These are phyloP conservation scores for Bubo scandiacus DNA, from an alignment of 2,113 vertebrate genomes.

Conservation along the genomic window DNA sequence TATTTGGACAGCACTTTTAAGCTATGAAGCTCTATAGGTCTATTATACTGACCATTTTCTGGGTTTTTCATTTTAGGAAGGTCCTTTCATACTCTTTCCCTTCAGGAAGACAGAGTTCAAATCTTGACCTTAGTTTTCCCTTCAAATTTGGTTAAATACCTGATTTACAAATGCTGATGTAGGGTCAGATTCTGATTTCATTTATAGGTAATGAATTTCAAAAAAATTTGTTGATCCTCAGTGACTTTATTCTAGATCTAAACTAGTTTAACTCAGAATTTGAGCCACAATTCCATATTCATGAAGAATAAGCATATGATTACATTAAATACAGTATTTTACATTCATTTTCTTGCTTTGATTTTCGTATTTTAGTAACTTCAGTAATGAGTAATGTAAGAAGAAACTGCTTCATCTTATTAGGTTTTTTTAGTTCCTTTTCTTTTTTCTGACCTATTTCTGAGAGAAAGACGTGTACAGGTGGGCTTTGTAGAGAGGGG, in stretches of 20 bases:
- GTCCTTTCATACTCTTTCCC: neutral
- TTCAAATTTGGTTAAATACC: constrained; percentile 20
- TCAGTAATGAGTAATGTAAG: neutral
- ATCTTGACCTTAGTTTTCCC: constrained; percentile 8
- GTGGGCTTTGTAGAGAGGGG: neutral
- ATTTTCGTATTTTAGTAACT: constrained; percentile 5
- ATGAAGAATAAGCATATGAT: constrained; percentile 3
- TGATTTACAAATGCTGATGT: constrained; percentile 23
- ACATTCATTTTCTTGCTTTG: neutral
- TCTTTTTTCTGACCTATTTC: neutral
- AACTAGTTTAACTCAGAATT: neutral
- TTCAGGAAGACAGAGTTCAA: neutral
- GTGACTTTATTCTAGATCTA: neutral
- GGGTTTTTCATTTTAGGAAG: neutral
- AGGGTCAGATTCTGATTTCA: constrained; percentile 22
- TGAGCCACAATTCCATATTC: neutral
- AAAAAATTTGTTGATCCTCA: neutral
- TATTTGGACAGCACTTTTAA: constrained; percentile 54
- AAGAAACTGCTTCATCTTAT: neutral
- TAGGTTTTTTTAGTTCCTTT: neutral
- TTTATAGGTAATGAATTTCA: constrained; percentile 16
- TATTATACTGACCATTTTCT: constrained; percentile 33
- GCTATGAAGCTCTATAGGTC: constrained; percentile 22
- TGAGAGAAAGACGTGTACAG: neutral
- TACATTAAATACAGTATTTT: neutral